A percentile compares a stretch with the other conserved stretches of the same genome.
phyloP scores from a whole-genome alignment of 2,113 vertebrate species.

The Gallinago jamesoni region DNA sequence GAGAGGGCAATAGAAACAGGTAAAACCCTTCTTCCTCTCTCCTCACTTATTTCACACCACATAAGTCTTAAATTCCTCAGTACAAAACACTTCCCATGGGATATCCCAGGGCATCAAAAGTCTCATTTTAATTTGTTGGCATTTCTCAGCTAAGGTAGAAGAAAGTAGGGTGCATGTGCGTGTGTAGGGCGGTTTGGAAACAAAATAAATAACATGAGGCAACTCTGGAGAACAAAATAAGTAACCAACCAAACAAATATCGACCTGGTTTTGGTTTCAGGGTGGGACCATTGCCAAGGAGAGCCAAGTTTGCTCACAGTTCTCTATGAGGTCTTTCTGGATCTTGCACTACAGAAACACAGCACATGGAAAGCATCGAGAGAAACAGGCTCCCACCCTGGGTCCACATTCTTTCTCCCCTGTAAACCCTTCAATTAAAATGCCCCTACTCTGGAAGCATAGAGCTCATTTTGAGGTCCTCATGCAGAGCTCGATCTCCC shows the following conservation, averaged over 20 bases:
- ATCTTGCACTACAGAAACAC: background rate
- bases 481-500: background rate
- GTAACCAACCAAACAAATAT: background rate
- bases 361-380: background rate
- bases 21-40: background rate
- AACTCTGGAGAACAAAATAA: background rate
- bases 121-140: background rate
- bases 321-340: background rate
- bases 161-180: fast-evolving
- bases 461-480: background rate
- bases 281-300: background rate
- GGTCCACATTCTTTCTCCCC: background rate
- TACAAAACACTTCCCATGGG: background rate
- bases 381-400: background rate
- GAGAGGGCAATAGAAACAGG: background rate
- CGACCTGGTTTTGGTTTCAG: background rate
- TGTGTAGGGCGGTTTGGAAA: background rate
- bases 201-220: background rate
- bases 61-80: background rate
- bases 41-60: background rate
- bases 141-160: background rate
- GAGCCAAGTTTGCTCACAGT: background rate
- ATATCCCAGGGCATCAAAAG: background rate
- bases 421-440: background rate
- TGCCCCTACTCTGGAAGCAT: background rate